Percentiles rank a stretch among this genome's conserved stretches.
Evolutionary conservation across 2,797 vertebrate species (phyloP).

Genomic region (Pangasius macronema): DNA sequence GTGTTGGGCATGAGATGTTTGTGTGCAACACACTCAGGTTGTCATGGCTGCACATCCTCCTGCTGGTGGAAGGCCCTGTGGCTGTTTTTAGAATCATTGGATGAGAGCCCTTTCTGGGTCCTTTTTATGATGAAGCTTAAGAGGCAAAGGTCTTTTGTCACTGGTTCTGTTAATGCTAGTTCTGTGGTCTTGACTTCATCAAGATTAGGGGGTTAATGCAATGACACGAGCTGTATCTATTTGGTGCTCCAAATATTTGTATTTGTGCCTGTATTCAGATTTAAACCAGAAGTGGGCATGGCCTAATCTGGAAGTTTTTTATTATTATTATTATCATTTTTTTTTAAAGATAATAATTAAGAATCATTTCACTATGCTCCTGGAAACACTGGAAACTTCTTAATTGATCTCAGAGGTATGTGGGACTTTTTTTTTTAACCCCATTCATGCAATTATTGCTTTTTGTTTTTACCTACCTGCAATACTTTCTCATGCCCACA

Average conservation of each 20-base stretch:
- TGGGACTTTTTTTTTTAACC: neutral
- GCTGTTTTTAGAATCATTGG: constrained; percentile 50
- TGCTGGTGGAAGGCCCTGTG: constrained; percentile 19
- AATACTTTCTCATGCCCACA: neutral
- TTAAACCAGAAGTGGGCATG: neutral
- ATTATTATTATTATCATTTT: neutral
- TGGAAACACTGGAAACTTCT: constrained; percentile 1
- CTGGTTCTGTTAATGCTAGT: neutral
- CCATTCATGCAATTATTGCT: neutral
- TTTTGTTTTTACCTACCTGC: neutral
- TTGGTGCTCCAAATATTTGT: neutral
- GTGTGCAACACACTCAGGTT: constrained; percentile 57
- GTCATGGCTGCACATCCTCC: constrained; percentile 53
- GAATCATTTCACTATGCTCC: neutral
- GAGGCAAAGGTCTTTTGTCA: neutral
- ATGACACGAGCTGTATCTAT: neutral
- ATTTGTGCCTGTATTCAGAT: neutral
- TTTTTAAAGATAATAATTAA: neutral
- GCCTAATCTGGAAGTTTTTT: neutral
- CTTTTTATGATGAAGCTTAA: neutral
- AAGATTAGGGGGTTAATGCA: neutral
- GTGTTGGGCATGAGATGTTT: constrained; percentile 54
- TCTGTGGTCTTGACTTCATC: neutral
- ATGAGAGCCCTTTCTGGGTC: neutral
- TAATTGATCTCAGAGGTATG: neutral